Evolutionary conservation across 2,888 invertebrate species (phyloP), one percentile per base, ranked within the genome.

Genomic region (Strigamia crassipes): DNA sequence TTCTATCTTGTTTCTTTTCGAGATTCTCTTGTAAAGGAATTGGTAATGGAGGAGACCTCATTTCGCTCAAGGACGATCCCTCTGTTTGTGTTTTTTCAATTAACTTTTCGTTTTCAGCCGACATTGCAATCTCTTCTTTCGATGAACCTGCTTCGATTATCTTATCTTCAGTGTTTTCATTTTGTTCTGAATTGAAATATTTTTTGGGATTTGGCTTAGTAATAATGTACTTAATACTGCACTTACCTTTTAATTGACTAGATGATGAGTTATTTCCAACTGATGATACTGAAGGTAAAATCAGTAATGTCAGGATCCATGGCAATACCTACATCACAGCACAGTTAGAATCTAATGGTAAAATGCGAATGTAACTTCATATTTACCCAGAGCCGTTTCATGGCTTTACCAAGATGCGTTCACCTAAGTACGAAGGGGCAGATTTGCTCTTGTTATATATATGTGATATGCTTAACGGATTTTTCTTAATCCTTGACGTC

Each of bases 341-440:
- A 34, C n/a, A n/a, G n/a, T n/a, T n/a, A 34, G 4, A 6, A 34
- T 34, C 4, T 34, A 34, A 6, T 34, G 6, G 6, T 34, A 34
- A 34, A 3, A 34, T 51, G 13, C 51, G 51, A 51, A 51, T n/a
- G 51, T 51, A 51, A 51, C 34, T n/a, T n/a, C 1, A 51, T 27
- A 66, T 27, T 66, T 66, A 66, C 66, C 66, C 66, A 31, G 27
- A 66, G 66, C 66, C 66, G 66, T 66, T 66, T 66, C 66, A 66
- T 66, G 15, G 66, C 66, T 31, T 66, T 27, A 23, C 66, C 27
- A 8, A 27, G 66, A 23, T 66, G 23, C 31, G 23, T 1, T 31
- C 13, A 23, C 27, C 23, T 31, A 13, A 10, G 27, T 23, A 66
- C 27, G 27, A 23, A 13, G 23, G 61, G 8, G 21, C 27, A 3